These are phyloP conservation scores for Limosa lapponica DNA, from an alignment of 2,797 vertebrate species.

Conservation along the genomic window DNA sequence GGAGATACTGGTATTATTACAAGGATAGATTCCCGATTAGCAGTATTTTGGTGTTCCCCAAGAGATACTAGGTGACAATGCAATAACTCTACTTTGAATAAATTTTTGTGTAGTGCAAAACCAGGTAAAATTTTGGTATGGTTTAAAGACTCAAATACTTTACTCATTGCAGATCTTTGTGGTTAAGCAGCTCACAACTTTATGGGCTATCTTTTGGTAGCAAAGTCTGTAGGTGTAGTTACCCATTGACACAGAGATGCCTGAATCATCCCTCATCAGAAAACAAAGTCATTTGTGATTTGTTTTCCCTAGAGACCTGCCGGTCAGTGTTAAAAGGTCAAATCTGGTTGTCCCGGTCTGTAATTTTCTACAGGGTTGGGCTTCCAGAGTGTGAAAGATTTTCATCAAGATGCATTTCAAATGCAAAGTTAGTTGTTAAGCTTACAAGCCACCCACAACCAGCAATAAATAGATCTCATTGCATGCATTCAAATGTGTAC, in stretches of 20 bases:
- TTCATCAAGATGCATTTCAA: not conserved
- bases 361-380: not conserved
- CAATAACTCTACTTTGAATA: not conserved
- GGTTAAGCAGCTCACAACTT: not conserved
- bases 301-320: not conserved
- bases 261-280: not conserved
- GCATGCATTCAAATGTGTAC: not conserved
- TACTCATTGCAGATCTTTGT: not conserved
- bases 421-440: not conserved
- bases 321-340: not conserved
- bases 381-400: not conserved
- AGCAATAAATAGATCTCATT: not conserved
- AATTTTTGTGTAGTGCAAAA: not conserved
- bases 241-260: not conserved
- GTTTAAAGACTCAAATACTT: not conserved
- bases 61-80: not conserved
- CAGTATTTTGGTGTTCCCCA: not conserved
- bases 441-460: not conserved
- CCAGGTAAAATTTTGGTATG: not conserved
- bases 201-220: not conserved
- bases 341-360: not conserved
- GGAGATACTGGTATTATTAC: not conserved
- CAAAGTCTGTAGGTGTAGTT: constrained; percentile 39
- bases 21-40: fast-evolving
- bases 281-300: not conserved